Conservation (phyloP, 2,888 invertebrate species). For the Iselma pallidipennis region DNA sequence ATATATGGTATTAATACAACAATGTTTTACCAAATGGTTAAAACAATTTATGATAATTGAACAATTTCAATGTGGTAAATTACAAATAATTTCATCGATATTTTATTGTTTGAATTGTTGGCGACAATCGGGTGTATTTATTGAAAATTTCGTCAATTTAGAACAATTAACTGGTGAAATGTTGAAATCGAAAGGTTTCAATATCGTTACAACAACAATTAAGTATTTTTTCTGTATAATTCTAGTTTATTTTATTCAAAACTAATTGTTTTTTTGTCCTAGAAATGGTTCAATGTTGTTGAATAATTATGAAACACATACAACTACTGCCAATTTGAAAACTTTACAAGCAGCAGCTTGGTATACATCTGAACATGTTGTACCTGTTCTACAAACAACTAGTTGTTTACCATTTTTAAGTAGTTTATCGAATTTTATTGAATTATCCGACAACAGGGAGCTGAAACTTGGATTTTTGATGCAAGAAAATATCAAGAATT, state of each 20-base stretch:
- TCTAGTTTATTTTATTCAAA: slow-evolving; percentile 3
- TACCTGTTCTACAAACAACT: slow-evolving; percentile 55
- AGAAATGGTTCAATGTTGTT: slow-evolving; percentile 59
- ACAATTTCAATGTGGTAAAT: slow-evolving; percentile 53
- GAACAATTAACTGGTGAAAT: slow-evolving; percentile 46
- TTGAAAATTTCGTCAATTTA: slow-evolving; percentile 22
- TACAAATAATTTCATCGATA: slow-evolving; percentile 49
- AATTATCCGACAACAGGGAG: slow-evolving; percentile 32
- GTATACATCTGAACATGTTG: slow-evolving; percentile 55
- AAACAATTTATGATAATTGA: slow-evolving; percentile 54
- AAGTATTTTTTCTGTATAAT: slow-evolving; percentile 36
- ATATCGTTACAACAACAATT: slow-evolving; percentile 54
- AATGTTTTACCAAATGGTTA: slow-evolving; percentile 60
- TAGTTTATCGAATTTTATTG: slow-evolving; percentile 45
- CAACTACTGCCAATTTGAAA: slow-evolving; percentile 55
- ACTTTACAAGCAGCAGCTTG: slow-evolving; percentile 56
- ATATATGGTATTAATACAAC: slow-evolving; percentile 38
- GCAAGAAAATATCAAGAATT: slow-evolving; percentile 51
- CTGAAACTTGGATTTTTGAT: slow-evolving; percentile 54
- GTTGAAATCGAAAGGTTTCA: slow-evolving; percentile 57
- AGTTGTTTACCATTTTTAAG: slow-evolving; percentile 58
- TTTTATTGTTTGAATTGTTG: slow-evolving; percentile 38
- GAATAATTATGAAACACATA: slow-evolving; percentile 50
- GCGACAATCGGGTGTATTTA: slow-evolving; percentile 27
- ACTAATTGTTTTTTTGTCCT: slow-evolving; percentile 31